A percentile compares a stretch with the other conserved stretches of the same genome.
Evolutionary conservation across 35 echinoderm and acorn worm genomes (phyloP).

Genomic region (Ophioderma brevispina): DNA sequence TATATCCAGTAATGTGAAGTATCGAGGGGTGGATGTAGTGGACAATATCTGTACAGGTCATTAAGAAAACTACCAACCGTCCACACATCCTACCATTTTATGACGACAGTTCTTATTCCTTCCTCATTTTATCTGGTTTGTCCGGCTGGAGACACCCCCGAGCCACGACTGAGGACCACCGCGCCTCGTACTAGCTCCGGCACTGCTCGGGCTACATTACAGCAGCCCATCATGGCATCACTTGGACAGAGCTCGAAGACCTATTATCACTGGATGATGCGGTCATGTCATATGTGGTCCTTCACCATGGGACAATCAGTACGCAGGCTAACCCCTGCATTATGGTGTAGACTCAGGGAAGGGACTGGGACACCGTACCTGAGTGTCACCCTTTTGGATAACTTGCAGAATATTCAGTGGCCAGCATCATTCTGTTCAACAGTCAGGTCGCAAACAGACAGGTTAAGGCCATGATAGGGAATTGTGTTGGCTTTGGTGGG

Average conservation of each 20-base stretch:
- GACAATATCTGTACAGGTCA: too few relatives aligned
- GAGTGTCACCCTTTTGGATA: conserved; percentile 38
- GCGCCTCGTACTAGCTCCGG: conserved; percentile 60
- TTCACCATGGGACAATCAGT: conserved; percentile 41
- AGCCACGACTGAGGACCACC: too few relatives aligned
- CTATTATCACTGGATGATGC: conserved; percentile 88
- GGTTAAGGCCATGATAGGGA: too few relatives aligned
- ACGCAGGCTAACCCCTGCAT: conserved; percentile 59
- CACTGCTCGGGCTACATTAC: conserved; percentile 91
- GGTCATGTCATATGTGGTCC: conserved; percentile 65
- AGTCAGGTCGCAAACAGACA: conserved; percentile 75
- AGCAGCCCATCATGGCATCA: conserved; percentile 59
- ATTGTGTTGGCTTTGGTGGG: too few relatives aligned
- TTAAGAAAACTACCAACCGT: too few relatives aligned
- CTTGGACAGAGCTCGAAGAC: conserved; percentile 78
- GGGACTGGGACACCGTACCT: conserved; percentile 58
- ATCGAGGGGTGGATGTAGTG: too few relatives aligned
- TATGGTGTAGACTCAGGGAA: conserved; percentile 73
- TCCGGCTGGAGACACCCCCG: conserved; percentile 46
- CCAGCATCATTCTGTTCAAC: conserved; percentile 67
- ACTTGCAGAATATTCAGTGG: conserved; percentile 66
- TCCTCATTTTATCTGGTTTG: too few relatives aligned
- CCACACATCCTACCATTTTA: too few relatives aligned
- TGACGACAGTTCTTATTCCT: too few relatives aligned
- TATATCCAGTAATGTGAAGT: too few relatives aligned